phyloP scores from a whole-genome alignment of 2,888 invertebrate genomes.

The Leucoma salicis region DNA sequence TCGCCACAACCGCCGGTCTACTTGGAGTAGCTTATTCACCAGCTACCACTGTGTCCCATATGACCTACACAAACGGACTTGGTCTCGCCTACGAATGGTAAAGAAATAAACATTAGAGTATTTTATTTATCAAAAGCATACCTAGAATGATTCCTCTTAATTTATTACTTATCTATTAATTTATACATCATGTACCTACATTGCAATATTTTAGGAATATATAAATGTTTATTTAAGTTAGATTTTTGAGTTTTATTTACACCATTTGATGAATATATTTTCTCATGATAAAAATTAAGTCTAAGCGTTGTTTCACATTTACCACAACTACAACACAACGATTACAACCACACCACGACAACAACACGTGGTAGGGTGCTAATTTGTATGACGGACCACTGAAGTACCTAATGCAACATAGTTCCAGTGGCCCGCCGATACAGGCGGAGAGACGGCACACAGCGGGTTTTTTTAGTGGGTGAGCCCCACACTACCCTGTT shows the following conservation, averaged over 20 bases:
- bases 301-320: no score
- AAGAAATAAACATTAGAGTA: slow-evolving; percentile 26
- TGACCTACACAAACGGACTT: slow-evolving; percentile 81
- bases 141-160: slow-evolving; percentile 71
- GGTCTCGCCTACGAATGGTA: slow-evolving; percentile 82
- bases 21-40: slow-evolving; percentile 84
- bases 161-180: slow-evolving; percentile 71
- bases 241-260: not conserved
- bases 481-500: no score
- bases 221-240: slow-evolving; percentile 1
- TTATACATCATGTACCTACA: slow-evolving; percentile 46
- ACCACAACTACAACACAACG: no score
- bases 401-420: no score
- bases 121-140: slow-evolving; percentile 33
- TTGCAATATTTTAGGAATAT: slow-evolving; percentile 24
- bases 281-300: no score
- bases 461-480: no score
- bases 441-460: no score
- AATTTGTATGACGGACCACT: no score
- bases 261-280: no score
- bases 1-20: slow-evolving; percentile 74
- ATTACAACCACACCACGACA: no score
- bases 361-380: no score
- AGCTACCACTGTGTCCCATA: slow-evolving; percentile 83
- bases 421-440: no score